Percentiles rank a stretch among this genome's conserved stretches.
phyloP scores from a whole-genome alignment of 1,140 invertebrate genomes.

The Zaprionus tsacasi region DNA sequence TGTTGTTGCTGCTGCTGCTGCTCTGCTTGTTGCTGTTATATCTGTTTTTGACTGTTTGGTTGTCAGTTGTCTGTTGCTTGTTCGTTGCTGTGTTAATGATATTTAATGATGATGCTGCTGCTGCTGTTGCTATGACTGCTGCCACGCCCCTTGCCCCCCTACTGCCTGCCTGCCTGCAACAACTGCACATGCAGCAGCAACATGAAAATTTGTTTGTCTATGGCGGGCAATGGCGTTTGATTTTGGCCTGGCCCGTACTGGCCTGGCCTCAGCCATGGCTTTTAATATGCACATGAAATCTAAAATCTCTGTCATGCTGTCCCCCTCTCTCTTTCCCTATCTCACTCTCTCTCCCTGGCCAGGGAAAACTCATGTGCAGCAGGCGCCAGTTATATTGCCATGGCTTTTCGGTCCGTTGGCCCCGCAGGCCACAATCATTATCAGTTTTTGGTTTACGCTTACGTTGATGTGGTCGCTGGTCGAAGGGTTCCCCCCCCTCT shows the following conservation, averaged over 20 bases:
- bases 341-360: not conserved
- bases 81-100: conserved; percentile 79
- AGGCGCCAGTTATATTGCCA: conserved; percentile 77
- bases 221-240: conserved; percentile 39
- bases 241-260: conserved; percentile 21
- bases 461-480: conserved; percentile 44
- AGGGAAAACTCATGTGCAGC: conserved; percentile 44
- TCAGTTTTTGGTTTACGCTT: conserved; percentile 72
- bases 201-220: conserved; percentile 48
- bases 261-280: conserved; percentile 26
- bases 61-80: conserved; percentile 57
- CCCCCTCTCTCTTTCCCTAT: too few relatives aligned
- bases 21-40: conserved; percentile 49
- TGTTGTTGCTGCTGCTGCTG: conserved; percentile 42
- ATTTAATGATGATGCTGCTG: conserved; percentile 75
- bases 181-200: conserved; percentile 43
- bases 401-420: conserved; percentile 50
- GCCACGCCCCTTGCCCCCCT: conserved; percentile 4
- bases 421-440: conserved; percentile 79
- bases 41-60: conserved; percentile 52
- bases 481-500: conserved; percentile 33
- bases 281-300: conserved; percentile 57
- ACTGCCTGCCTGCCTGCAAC: conserved; percentile 3
- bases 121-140: conserved; percentile 34
- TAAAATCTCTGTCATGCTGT: conserved; percentile 29